These are phyloP conservation scores for Xestia rhomboidea DNA, from an alignment of 2,888 invertebrate species.

Conservation along the genomic window DNA sequence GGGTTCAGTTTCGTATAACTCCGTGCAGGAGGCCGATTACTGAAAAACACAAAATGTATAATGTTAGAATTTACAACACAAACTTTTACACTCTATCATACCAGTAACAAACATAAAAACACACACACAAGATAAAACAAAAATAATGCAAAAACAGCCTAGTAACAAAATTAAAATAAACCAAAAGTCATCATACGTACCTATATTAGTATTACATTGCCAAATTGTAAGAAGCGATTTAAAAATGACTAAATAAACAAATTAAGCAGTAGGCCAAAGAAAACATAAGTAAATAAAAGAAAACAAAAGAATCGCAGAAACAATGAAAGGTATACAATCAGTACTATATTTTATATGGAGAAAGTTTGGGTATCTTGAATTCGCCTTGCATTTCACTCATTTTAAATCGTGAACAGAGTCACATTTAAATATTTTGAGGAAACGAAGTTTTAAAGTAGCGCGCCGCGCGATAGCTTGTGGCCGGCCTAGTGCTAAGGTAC, in stretches of 20 bases:
- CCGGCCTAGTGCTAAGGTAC: background rate
- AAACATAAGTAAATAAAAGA: background rate
- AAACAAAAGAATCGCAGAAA: background rate
- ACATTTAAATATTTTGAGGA: background rate
- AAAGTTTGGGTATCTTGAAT: conserved; percentile 30
- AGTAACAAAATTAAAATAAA: background rate
- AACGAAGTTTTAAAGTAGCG: conserved; percentile 6
- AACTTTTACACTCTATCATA: background rate
- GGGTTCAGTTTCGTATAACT: conserved; percentile 29
- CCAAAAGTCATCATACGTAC: background rate
- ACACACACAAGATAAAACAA: background rate
- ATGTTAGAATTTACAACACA: background rate
- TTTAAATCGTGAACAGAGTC: background rate
- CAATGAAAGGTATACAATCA: background rate
- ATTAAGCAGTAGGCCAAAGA: background rate
- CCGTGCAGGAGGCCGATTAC: conserved; percentile 51
- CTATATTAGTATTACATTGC: background rate
- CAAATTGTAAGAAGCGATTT: background rate
- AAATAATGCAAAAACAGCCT: background rate
- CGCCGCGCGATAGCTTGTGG: conserved; percentile 2
- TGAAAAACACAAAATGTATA: conserved; percentile 55
- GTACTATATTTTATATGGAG: conserved; percentile 44
- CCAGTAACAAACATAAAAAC: background rate
- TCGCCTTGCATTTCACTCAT: conserved; percentile 43
- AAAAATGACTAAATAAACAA: background rate